Evolutionary conservation across 2,797 vertebrate genomes (phyloP).

Genomic region (Mionectes olivaceus): DNA sequence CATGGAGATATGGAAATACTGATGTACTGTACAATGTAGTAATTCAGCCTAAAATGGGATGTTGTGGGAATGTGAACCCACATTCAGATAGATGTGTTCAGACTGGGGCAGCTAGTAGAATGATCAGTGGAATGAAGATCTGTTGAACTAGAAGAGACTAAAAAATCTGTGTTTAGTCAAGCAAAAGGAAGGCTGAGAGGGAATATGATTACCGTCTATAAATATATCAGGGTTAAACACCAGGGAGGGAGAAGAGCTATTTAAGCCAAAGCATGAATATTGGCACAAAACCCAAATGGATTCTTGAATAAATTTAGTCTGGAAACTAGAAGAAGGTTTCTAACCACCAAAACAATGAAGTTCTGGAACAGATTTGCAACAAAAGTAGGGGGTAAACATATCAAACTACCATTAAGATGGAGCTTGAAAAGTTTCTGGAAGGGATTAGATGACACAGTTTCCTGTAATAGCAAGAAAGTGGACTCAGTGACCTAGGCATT

Average conservation of each 20-base stretch:
- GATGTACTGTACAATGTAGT: not conserved
- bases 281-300: slow-evolving; percentile 31
- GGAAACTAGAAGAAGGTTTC: slow-evolving; percentile 24
- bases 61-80: not conserved
- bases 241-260: slow-evolving; percentile 29
- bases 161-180: slow-evolving; percentile 24
- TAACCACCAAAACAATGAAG: slow-evolving; percentile 30
- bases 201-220: slow-evolving; percentile 55
- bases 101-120: not conserved
- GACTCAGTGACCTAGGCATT: slow-evolving; percentile 5
- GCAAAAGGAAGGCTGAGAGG: slow-evolving; percentile 48
- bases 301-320: slow-evolving; percentile 35
- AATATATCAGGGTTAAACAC: slow-evolving; percentile 53
- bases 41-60: not conserved
- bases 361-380: slow-evolving; percentile 36
- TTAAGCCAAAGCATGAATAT: slow-evolving; percentile 36
- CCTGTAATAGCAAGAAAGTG: slow-evolving; percentile 60
- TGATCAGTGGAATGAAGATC: not conserved
- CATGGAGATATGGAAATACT: not conserved
- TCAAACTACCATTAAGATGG: slow-evolving; percentile 40
- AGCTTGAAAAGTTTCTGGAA: slow-evolving; percentile 37
- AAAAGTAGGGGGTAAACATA: slow-evolving; percentile 25
- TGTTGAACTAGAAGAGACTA: not conserved
- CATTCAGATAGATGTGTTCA: not conserved
- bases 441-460: slow-evolving; percentile 60